A percentile compares a stretch with the other conserved stretches of the same genome.
Evolutionary conservation across 1,140 invertebrate species (phyloP).

Genomic region (Drosophila pseudoobscura): DNA sequence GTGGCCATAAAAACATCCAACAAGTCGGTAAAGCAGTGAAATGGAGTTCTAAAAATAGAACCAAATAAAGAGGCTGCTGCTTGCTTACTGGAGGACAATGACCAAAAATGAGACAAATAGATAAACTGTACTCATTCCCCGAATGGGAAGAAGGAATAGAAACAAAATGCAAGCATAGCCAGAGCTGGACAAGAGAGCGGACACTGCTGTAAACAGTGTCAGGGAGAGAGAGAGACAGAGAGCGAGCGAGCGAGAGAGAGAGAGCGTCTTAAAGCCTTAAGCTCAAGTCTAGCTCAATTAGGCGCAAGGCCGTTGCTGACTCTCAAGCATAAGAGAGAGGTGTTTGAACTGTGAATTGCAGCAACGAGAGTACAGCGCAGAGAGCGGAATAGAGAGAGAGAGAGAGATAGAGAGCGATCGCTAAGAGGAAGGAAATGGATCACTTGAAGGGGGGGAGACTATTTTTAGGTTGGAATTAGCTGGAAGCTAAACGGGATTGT

Average conservation of each 20-base stretch:
- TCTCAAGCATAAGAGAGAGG: slow-evolving; percentile 9
- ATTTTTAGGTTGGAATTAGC: slow-evolving; percentile 2
- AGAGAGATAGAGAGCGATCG: slow-evolving; percentile 5
- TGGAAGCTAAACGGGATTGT: not conserved
- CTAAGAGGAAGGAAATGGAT: slow-evolving; percentile 1
- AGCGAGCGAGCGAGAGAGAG: slow-evolving; percentile 1
- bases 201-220: no score
- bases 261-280: slow-evolving; percentile 19
- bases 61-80: slow-evolving; percentile 30
- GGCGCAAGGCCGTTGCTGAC: slow-evolving; percentile 49
- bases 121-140: slow-evolving; percentile 48
- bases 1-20: slow-evolving; percentile 35
- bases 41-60: slow-evolving; percentile 63
- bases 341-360: slow-evolving; percentile 25
- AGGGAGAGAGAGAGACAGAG: not conserved
- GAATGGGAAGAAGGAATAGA: no score
- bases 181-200: not conserved
- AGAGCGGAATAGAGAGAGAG: slow-evolving; percentile 8
- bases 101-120: slow-evolving; percentile 54
- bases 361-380: no score
- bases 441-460: not conserved
- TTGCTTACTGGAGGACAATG: slow-evolving; percentile 53
- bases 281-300: slow-evolving; percentile 33
- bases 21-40: slow-evolving; percentile 31
- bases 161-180: slow-evolving; percentile 5